Evolutionary conservation across 2,888 invertebrate genomes (phyloP), one percentile per base, ranked within the genome.

Genomic region (Pheosia gnoma): DNA sequence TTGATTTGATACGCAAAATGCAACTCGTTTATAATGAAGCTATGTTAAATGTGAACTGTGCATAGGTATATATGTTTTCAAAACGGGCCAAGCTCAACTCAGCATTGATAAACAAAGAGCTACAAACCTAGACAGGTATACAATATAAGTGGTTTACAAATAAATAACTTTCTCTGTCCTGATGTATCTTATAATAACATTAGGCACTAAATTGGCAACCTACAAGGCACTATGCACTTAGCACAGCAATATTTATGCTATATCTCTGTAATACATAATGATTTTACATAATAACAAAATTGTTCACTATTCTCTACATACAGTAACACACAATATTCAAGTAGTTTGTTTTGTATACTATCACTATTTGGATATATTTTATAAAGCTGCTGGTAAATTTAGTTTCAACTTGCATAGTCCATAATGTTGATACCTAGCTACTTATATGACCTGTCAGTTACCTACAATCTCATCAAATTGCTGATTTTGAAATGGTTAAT

Each of bases 161-260:
- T 80, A 74, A 74, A 82, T 79, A 78, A 71, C 73, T 79, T 77
- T 76, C 75, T 82, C 75, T 81, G 83, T 81, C 78, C 81, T 67
- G 77, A 78, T 79, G 81, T 82, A 80, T 80, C 72, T 80, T 83
- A 83, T 73, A 25, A 74, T 85, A 88, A 89, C 83, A 86, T 91
- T 93, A 94, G 94, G 94, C 94, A 94, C 94, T 94, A 94, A 89
- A 92, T 94, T 94, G 94, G 94, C 93, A 93, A 94, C 94, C 94
- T 93, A 94, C 94, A 94, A 94, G 94, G 94, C 94, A 94, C 94
- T 94, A 93, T 93, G 93, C 93, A 89, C 85, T 90, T 90, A 92
- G 93, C 93, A 93, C 93, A 93, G 93, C 90, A 91, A 88, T 88
- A 86, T 57, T 57, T 84, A 82, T 85, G 86, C 85, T 87, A 85